Evolutionary conservation across 2,797 vertebrate genomes (phyloP), one percentile per base, ranked within the genome.

Genomic region (Argentina silus): DNA sequence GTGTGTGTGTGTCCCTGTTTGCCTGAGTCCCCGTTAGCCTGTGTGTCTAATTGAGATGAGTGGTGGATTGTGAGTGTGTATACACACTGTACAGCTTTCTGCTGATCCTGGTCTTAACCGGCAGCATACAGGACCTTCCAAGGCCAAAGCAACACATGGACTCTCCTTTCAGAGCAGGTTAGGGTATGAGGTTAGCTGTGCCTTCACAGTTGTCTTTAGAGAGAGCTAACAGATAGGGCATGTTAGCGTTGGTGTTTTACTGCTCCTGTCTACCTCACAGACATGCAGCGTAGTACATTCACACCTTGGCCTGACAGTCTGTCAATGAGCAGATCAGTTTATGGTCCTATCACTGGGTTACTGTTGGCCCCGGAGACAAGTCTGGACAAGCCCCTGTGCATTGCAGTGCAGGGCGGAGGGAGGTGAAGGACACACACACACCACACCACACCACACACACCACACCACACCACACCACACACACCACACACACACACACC

Each of bases 321-420:
- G 60, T 43, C 7, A 19, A 9, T 53, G 67, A 63, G 42, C 60
- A 56, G 27, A 62, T 48, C 42, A 70, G 27, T 51, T 63, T 6
- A 69, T 44, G 17, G 56, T 69, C 72, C 55, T 50, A 81, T 45
- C 11, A 81, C 73, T 82, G 82, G 80, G 83, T 86, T 79, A 85
- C 61, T 77, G 43, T 74, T 50, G 17, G 27, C 78, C 61, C 59
- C 65, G 66, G n/a, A 44, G 75, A 79, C 89, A 90, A 83, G 90
- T 72, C 81, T 6, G 70, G 83, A 80, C 86, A 86, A 78, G 79
- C 66, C 60, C 69, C 75, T 72, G 17, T 36, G 43, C 59, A 64
- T 50, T 36, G 27, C 27, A 36, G 27, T 36, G 27, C 27, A 36
- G 27, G 27, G 27, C 27, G 27, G 27, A 61, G 44, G 70, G 64